A percentile compares a stretch with the other conserved stretches of the same genome.
phyloP scores from a whole-genome alignment of 2,888 invertebrate species.

The Argyra leucocephala region DNA sequence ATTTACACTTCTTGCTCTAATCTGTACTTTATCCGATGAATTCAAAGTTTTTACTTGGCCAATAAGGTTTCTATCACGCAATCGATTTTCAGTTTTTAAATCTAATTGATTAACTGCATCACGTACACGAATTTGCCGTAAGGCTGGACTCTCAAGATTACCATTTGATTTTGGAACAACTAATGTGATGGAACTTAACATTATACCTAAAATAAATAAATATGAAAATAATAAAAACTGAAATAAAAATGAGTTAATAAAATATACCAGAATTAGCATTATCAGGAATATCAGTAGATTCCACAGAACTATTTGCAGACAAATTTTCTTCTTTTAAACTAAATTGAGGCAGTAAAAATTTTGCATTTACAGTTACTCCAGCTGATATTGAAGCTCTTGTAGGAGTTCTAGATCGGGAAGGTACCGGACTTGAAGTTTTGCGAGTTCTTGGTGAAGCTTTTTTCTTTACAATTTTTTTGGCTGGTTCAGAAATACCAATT shows the following conservation, averaged over 20 bases:
- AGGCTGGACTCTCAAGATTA: conserved; percentile 36
- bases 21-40: conserved; percentile 54
- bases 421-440: conserved; percentile 40
- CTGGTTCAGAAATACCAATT: conserved; percentile 55
- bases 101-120: conserved; percentile 53
- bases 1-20: conserved; percentile 67
- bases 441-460: conserved; percentile 42
- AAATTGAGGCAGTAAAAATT: conserved; percentile 40
- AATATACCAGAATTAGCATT: conserved; percentile 23
- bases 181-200: conserved; percentile 19
- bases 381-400: conserved; percentile 45
- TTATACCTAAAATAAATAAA: conserved; percentile 8
- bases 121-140: conserved; percentile 46
- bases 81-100: conserved; percentile 50
- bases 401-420: conserved; percentile 40
- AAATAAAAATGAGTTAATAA: conserved; percentile 18
- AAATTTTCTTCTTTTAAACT: conserved; percentile 40
- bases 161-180: conserved; percentile 19
- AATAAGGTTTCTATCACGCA: conserved; percentile 52
- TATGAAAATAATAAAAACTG: conserved; percentile 16
- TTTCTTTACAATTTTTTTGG: conserved; percentile 36
- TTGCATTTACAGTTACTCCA: conserved; percentile 34
- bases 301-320: conserved; percentile 29
- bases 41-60: conserved; percentile 52
- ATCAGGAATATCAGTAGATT: conserved; percentile 29